A percentile compares a stretch with the other conserved stretches of the same genome.
phyloP scores from a whole-genome alignment of 2,113 vertebrate species.

The Chascanopsetta lugubris region DNA sequence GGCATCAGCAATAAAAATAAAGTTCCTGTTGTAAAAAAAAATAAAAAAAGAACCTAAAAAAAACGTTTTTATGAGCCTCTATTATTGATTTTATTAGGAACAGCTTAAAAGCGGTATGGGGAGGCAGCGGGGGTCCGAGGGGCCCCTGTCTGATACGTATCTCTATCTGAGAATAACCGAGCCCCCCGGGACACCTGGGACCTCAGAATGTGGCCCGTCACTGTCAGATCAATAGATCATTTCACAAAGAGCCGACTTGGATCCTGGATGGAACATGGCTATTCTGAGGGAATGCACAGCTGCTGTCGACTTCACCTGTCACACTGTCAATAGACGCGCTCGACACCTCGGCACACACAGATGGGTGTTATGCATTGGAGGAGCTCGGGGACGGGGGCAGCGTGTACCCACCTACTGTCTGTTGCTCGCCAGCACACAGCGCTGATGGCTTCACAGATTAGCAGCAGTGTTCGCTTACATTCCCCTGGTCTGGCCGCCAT shows the following conservation, averaged over 20 bases:
- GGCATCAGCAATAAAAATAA: neutral
- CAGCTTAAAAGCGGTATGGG: constrained; percentile 2
- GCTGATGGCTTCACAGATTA: constrained; percentile 21
- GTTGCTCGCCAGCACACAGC: constrained; percentile 12
- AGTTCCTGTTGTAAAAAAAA: no score
- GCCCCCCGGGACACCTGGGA: constrained; percentile 40
- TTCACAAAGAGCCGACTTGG: constrained; percentile 28
- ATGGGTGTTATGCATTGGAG: constrained; percentile 19
- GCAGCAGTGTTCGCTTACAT: neutral
- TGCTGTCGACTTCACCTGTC: constrained; percentile 68
- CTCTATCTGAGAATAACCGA: constrained; percentile 61
- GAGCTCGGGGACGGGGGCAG: constrained; percentile 1
- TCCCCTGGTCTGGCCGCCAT: neutral
- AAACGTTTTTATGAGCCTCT: constrained; percentile 39
- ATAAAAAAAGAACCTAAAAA: no score
- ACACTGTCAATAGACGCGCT: constrained; percentile 36
- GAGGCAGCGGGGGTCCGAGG: neutral
- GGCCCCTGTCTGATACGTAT: constrained; percentile 21
- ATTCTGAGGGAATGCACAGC: constrained; percentile 69
- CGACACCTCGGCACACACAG: constrained; percentile 25
- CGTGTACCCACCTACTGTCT: constrained; percentile 6
- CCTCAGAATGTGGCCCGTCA: constrained; percentile 52
- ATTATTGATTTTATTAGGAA: constrained; percentile 52
- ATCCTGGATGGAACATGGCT: constrained; percentile 39
- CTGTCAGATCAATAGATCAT: constrained; percentile 62